phyloP scores from a whole-genome alignment of 2,113 vertebrate genomes.

The Lampris megalopsis region DNA sequence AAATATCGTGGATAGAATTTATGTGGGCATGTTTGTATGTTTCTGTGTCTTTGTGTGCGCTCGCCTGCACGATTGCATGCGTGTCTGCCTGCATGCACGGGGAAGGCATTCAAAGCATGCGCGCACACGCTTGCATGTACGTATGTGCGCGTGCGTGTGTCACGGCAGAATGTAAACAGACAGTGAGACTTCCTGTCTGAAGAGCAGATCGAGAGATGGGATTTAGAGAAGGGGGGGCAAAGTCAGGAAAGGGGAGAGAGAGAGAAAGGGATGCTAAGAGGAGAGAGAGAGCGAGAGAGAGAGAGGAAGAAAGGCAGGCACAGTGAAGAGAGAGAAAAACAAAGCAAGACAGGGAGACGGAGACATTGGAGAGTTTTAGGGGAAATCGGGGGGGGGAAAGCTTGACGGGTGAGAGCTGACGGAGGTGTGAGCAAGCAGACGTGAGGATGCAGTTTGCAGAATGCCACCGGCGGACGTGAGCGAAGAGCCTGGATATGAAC shows the following conservation, averaged over 20 bases:
- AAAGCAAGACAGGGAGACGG: background rate
- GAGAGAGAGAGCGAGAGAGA: background rate
- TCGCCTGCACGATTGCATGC: too few relatives aligned
- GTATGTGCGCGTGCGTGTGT: slow-evolving; percentile 6
- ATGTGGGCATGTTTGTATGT: too few relatives aligned
- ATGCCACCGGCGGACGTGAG: slow-evolving; percentile 11
- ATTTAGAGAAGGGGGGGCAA: slow-evolving; percentile 46
- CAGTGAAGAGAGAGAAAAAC: slow-evolving; percentile 6
- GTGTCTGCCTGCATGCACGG: too few relatives aligned
- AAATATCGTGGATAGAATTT: too few relatives aligned
- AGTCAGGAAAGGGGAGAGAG: slow-evolving; percentile 18
- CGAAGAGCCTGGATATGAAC: slow-evolving; percentile 17
- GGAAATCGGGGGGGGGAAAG: slow-evolving; percentile 4
- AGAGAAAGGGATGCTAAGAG: slow-evolving; percentile 33
- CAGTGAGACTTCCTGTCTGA: slow-evolving; percentile 71
- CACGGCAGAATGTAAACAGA: slow-evolving; percentile 68
- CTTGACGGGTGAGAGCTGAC: background rate
- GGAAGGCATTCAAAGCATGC: too few relatives aligned
- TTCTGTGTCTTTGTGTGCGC: too few relatives aligned
- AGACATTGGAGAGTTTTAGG: slow-evolving; percentile 21
- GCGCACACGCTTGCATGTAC: background rate
- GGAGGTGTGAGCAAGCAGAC: background rate
- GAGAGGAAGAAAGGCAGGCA: slow-evolving; percentile 24
- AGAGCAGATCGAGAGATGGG: slow-evolving; percentile 41
- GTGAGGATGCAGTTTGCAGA: slow-evolving; percentile 11